phyloP scores from a whole-genome alignment of 2,797 vertebrate species.

The Sebastes elongatus region DNA sequence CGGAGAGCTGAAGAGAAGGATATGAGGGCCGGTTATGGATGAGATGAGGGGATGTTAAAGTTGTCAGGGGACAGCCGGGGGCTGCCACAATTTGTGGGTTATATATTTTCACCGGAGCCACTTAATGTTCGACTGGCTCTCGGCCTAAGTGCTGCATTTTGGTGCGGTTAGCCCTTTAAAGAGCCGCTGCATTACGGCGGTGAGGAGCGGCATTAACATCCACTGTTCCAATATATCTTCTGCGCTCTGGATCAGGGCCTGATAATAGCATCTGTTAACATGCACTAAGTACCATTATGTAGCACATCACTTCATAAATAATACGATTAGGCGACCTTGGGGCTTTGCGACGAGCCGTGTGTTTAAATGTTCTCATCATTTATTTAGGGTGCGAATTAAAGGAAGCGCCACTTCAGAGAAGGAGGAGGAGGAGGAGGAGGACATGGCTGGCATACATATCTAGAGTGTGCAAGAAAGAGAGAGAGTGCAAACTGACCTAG shows the following conservation, averaged over 20 bases:
- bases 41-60: constrained; percentile 68
- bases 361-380: constrained; percentile 99
- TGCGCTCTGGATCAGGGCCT: constrained; percentile 90
- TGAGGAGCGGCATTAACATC: constrained; percentile 90
- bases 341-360: constrained; percentile 93
- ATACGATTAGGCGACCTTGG: constrained; percentile 99
- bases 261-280: constrained; percentile 99
- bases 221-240: constrained; percentile 98
- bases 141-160: constrained; percentile 91
- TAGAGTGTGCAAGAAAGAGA: constrained; percentile 28
- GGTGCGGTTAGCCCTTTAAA: constrained; percentile 87
- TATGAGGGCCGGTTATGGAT: constrained; percentile 72
- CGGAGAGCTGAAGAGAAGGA: constrained; percentile 13
- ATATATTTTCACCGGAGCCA: constrained; percentile 85
- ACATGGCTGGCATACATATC: constrained; percentile 91
- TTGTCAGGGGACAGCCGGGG: constrained; percentile 75
- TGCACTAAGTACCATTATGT: constrained; percentile 99
- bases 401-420: constrained; percentile 90
- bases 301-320: constrained; percentile 99
- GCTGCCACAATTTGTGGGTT: constrained; percentile 82
- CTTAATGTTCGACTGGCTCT: constrained; percentile 90
- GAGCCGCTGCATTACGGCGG: constrained; percentile 87
- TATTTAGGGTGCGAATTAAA: constrained; percentile 98
- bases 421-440: constrained; percentile 49
- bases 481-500: constrained; percentile 53